Conservation (phyloP, 2,113 vertebrate genomes). For the Melanerpes formicivorus region DNA sequence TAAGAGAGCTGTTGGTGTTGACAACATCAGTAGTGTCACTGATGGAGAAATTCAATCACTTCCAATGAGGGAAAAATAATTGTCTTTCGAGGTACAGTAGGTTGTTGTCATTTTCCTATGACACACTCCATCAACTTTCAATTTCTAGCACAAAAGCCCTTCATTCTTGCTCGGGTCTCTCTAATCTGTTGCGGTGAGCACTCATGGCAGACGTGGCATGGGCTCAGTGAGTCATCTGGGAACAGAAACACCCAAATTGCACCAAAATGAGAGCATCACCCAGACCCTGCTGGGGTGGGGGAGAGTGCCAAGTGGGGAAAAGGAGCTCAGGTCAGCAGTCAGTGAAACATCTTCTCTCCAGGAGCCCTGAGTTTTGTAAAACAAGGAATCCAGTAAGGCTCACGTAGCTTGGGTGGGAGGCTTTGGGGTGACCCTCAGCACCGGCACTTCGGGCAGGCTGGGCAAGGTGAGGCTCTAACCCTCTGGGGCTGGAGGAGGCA, state of each 20-base stretch:
- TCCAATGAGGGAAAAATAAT: slow-evolving; percentile 71
- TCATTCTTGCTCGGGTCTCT: not conserved
- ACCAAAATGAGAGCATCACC: not conserved
- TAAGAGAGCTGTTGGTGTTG: slow-evolving; percentile 32
- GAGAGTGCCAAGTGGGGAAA: not conserved
- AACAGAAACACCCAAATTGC: not conserved
- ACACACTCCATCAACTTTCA: slow-evolving; percentile 73
- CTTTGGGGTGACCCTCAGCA: not conserved
- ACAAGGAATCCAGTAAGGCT: not conserved
- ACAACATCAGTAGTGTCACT: slow-evolving; percentile 9
- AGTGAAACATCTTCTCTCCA: not conserved
- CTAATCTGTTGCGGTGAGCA: not conserved
- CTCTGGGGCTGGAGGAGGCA: not conserved
- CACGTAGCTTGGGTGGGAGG: not conserved
- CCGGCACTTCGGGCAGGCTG: not conserved
- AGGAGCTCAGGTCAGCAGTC: not conserved
- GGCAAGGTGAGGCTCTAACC: not conserved
- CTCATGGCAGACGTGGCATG: not conserved
- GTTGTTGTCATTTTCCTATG: slow-evolving; percentile 66
- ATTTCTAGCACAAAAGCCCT: slow-evolving; percentile 59
- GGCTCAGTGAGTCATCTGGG: not conserved
- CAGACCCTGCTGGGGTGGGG: not conserved
- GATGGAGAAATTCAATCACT: slow-evolving; percentile 68
- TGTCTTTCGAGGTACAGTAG: slow-evolving; percentile 62
- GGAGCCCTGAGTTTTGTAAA: not conserved